These are phyloP conservation scores for Flexamia atlantica DNA, from an alignment of 2,888 invertebrate genomes.

Conservation along the genomic window DNA sequence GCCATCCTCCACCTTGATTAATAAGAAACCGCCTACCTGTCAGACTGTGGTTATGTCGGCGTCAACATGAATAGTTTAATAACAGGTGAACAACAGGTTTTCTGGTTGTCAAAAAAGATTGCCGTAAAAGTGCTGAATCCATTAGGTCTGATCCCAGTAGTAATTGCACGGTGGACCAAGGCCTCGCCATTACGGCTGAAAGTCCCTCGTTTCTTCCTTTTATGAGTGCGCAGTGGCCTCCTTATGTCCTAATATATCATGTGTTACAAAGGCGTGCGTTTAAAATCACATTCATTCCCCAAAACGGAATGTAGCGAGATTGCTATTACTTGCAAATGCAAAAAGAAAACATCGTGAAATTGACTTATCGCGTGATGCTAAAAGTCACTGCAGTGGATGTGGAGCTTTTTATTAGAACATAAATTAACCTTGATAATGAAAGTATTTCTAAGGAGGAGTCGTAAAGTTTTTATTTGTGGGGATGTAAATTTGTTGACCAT, in stretches of 20 bases:
- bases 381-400: not conserved
- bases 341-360: not conserved
- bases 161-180: slow-evolving; percentile 11
- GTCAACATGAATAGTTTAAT: not conserved
- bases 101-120: slow-evolving; percentile 14
- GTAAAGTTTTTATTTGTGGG: too few relatives aligned
- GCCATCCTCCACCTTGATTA: not conserved
- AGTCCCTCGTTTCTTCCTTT: slow-evolving; percentile 6
- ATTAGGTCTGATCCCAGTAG: slow-evolving; percentile 9
- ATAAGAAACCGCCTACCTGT: not conserved
- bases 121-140: slow-evolving; percentile 43
- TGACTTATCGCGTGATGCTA: not conserved
- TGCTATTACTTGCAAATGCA: not conserved
- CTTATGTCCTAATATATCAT: slow-evolving; percentile 32
- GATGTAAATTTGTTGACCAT: too few relatives aligned
- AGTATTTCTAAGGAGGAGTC: not conserved
- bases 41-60: not conserved
- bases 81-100: slow-evolving; percentile 22
- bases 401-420: not conserved
- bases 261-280: slow-evolving; percentile 4
- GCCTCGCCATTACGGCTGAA: too few relatives aligned
- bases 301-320: not conserved
- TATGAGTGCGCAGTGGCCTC: slow-evolving; percentile 1
- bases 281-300: not conserved
- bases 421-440: not conserved